Evolutionary conservation across 1,140 invertebrate species (phyloP).

Genomic region (Lepidurus packardi): DNA sequence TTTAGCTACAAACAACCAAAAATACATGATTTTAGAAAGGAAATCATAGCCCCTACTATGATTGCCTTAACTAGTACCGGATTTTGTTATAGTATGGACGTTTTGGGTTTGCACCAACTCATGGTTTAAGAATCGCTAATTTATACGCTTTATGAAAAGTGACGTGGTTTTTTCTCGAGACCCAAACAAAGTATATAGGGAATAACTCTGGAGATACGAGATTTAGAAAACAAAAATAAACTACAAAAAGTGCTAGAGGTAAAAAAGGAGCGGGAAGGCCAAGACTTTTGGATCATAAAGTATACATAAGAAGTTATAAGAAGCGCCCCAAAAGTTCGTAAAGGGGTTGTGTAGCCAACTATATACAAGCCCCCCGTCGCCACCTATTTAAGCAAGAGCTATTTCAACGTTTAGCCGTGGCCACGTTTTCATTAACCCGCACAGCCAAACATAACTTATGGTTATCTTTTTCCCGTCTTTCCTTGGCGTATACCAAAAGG

Average conservation of each 20-base stretch:
- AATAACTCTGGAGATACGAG: no score
- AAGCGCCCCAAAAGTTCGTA: slow-evolving; percentile 17
- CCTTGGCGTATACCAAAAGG: not conserved
- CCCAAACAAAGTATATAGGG: no score
- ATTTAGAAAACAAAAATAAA: not conserved
- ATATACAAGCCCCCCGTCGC: slow-evolving; percentile 1
- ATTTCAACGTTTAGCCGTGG: slow-evolving; percentile 14
- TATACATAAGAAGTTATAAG: slow-evolving; percentile 19
- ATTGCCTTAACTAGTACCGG: not conserved
- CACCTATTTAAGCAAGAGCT: slow-evolving; percentile 21
- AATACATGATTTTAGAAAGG: not conserved
- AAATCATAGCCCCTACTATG: not conserved
- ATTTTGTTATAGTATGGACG: not conserved
- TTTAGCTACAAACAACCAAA: not conserved
- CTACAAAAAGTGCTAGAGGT: not conserved
- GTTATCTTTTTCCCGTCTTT: slow-evolving; percentile 1
- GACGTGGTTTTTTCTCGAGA: not conserved
- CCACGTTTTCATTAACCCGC: slow-evolving; percentile 16
- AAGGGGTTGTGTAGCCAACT: slow-evolving; percentile 6
- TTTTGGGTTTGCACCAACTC: not conserved
- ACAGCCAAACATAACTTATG: slow-evolving; percentile 22
- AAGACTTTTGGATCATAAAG: slow-evolving; percentile 5
- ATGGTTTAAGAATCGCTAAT: not conserved
- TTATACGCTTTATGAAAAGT: slow-evolving; percentile 7
- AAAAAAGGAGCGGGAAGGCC: not conserved